These are phyloP conservation scores for Ochotona princeps DNA, from an alignment of 2,113 vertebrate genomes.

Conservation along the genomic window DNA sequence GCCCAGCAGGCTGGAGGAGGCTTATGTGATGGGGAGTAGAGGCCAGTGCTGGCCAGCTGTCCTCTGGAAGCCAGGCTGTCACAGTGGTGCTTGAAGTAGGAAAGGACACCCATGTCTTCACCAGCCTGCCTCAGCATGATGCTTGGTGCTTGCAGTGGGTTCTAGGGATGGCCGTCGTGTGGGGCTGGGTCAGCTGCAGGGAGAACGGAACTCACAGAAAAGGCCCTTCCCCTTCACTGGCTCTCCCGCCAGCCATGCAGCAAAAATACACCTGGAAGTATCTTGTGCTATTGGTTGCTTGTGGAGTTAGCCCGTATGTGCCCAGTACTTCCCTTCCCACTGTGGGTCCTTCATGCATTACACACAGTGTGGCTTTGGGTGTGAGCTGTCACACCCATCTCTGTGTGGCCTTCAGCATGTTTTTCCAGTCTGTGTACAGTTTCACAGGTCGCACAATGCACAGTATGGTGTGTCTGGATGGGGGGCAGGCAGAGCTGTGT, in stretches of 20 bases:
- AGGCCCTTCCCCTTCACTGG: neutral
- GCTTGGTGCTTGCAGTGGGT: conserved; percentile 45
- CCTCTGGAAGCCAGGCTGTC: neutral
- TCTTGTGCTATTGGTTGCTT: neutral
- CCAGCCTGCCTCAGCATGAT: neutral
- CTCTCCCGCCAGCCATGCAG: neutral
- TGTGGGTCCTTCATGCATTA: neutral
- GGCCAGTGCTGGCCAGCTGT: rapidly evolving
- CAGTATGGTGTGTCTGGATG: rapidly evolving
- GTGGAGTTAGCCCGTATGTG: too few relatives aligned
- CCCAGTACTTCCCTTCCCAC: too few relatives aligned
- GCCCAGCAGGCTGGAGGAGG: neutral
- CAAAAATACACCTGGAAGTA: neutral
- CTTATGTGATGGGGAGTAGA: neutral
- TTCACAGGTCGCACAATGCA: neutral
- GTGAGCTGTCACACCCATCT: neutral
- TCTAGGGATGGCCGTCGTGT: conserved; percentile 20
- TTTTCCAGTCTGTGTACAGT: neutral
- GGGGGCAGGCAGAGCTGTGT: too few relatives aligned
- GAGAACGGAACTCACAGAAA: neutral
- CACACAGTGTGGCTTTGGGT: neutral
- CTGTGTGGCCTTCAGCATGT: neutral
- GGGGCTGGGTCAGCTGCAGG: neutral
- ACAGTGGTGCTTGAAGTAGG: neutral
- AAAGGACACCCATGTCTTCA: conserved; percentile 50